A percentile compares a stretch with the other conserved stretches of the same genome.
Conservation (phyloP, 1,140 invertebrate genomes). For the Trichonephila clavipes region DNA sequence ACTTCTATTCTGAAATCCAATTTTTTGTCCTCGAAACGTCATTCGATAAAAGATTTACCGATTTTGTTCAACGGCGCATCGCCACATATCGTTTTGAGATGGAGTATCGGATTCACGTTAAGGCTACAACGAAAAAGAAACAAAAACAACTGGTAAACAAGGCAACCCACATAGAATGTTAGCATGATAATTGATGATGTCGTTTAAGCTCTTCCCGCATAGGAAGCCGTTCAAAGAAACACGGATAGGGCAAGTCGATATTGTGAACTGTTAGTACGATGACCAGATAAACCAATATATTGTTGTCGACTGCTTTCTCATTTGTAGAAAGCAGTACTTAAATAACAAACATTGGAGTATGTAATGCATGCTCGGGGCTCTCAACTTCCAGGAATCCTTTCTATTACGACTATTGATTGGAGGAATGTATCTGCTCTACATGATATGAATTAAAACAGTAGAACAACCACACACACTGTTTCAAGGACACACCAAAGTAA, state of each 20-base stretch:
- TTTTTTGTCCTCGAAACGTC: neutral
- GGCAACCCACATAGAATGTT: constrained; percentile 5
- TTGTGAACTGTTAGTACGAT: constrained; percentile 25
- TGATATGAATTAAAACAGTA: no score
- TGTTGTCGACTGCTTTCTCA: constrained; percentile 4
- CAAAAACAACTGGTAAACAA: neutral
- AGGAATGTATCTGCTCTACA: neutral
- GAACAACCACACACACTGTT: no score
- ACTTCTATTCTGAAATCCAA: neutral
- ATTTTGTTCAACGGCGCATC: constrained; percentile 22
- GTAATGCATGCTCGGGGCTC: neutral
- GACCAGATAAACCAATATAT: constrained; percentile 54
- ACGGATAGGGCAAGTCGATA: constrained; percentile 1
- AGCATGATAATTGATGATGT: constrained; percentile 47
- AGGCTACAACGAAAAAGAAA: constrained; percentile 27
- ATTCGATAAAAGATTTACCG: constrained; percentile 38
- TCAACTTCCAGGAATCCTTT: neutral
- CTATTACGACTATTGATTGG: neutral
- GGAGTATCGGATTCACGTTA: constrained; percentile 44
- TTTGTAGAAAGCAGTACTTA: neutral
- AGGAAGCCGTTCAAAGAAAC: constrained; percentile 23
- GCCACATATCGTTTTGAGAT: constrained; percentile 37
- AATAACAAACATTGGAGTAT: neutral
- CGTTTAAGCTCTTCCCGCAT: neutral
- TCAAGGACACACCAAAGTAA: no score